Conservation (phyloP, 37 sponge, comb jelly and placozoan species). For the Bolinopsis microptera region DNA sequence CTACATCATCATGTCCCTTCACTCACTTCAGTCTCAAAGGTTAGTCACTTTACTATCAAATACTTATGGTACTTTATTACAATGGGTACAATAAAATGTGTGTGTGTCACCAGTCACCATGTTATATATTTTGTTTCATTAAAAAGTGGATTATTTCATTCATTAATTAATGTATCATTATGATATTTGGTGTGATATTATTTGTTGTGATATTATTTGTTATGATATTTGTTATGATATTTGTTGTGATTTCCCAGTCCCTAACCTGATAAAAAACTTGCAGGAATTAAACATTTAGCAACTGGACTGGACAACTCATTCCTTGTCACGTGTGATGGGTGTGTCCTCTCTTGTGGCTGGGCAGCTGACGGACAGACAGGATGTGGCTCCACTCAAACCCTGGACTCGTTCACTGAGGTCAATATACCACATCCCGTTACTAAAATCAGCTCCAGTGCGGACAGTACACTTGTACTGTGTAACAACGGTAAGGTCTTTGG, state of each 20-base stretch:
- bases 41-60: too few relatives aligned
- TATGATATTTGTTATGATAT: too few relatives aligned
- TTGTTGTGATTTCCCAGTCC: too few relatives aligned
- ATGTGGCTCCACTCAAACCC: not conserved
- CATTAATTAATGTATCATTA: too few relatives aligned
- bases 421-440: conserved; percentile 10
- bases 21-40: not conserved
- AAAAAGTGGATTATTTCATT: too few relatives aligned
- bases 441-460: not conserved
- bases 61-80: too few relatives aligned
- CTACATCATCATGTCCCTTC: not conserved
- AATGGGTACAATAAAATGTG: too few relatives aligned
- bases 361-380: conserved; percentile 61
- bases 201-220: too few relatives aligned
- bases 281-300: not conserved
- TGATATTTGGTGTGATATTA: too few relatives aligned
- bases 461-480: conserved; percentile 10
- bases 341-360: conserved; percentile 22
- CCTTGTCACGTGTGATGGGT: not conserved
- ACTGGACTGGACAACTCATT: conserved; percentile 55
- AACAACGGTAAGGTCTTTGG: conserved; percentile 19
- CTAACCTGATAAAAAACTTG: too few relatives aligned
- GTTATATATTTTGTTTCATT: too few relatives aligned
- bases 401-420: not conserved
- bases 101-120: too few relatives aligned